These are phyloP conservation scores for Cloeon dipterum DNA, from an alignment of 2,888 invertebrate genomes.

Conservation along the genomic window DNA sequence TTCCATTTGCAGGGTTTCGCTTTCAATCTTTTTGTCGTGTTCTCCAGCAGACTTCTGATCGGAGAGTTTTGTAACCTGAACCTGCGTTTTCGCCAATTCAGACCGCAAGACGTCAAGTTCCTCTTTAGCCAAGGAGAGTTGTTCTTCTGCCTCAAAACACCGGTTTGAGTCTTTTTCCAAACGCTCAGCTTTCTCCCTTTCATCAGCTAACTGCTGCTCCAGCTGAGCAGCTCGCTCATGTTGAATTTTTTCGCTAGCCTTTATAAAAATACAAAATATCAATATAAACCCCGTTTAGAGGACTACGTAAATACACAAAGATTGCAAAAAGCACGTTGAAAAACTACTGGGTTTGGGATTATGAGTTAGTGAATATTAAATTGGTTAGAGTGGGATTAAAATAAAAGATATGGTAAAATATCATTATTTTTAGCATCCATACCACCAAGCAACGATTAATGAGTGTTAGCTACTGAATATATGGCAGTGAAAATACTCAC, in stretches of 20 bases:
- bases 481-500: slow-evolving; percentile 18
- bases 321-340: no score
- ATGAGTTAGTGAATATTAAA: no score
- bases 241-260: slow-evolving; percentile 2
- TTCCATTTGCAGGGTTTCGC: slow-evolving; percentile 4
- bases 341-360: slow-evolving; percentile 23
- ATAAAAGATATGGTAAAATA: no score
- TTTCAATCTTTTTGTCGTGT: neutral
- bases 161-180: neutral
- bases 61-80: neutral
- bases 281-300: no score
- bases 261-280: no score
- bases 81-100: neutral
- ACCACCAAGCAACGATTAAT: no score
- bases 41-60: neutral
- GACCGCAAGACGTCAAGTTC: neutral
- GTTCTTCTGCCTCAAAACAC: neutral
- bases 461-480: no score
- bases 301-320: no score
- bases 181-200: neutral
- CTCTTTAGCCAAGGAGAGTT: neutral
- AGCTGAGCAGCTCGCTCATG: slow-evolving; percentile 6
- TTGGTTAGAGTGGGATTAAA: no score
- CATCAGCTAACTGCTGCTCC: slow-evolving; percentile 5
- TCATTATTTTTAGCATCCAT: no score